phyloP scores from a whole-genome alignment of 2,797 vertebrate species.

The Knipowitschia caucasica region DNA sequence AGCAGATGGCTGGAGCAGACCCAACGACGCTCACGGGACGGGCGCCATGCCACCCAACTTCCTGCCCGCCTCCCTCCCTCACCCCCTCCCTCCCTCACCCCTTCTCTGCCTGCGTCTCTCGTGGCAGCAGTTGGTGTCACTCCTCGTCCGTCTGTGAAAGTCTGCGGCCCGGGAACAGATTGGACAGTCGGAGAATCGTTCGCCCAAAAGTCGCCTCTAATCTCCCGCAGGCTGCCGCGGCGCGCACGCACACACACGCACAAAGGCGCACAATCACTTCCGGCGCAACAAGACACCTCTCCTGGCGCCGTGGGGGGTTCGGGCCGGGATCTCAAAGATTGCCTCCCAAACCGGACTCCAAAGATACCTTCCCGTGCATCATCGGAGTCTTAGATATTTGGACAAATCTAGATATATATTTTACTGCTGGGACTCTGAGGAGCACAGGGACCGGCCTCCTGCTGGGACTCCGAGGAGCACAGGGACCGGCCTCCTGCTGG shows the following conservation, averaged over 20 bases:
- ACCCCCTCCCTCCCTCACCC: neutral
- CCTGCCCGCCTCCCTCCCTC: constrained; percentile 43
- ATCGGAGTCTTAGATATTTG: no score
- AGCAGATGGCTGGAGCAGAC: constrained; percentile 63
- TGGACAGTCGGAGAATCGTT: constrained; percentile 73
- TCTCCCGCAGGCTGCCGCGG: constrained; percentile 70
- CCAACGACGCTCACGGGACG: constrained; percentile 64
- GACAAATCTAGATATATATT: neutral
- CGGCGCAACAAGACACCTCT: constrained; percentile 33
- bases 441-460: no score
- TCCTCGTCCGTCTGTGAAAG: constrained; percentile 71
- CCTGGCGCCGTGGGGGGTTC: constrained; percentile 41
- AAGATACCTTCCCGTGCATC: neutral
- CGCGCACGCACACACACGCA: constrained; percentile 32
- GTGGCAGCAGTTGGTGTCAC: constrained; percentile 77
- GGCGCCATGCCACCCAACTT: constrained; percentile 67
- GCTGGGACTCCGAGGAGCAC: no score
- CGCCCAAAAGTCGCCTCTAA: constrained; percentile 69
- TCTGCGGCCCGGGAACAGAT: constrained; percentile 69
- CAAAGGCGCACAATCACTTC: constrained; percentile 9
- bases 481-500: no score
- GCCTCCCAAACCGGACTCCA: neutral
- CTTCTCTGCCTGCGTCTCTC: constrained; percentile 33
- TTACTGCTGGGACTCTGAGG: no score
- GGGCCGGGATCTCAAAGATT: constrained; percentile 40